phyloP scores from a whole-genome alignment of 2,888 invertebrate species.

The Adelognathus sp. region DNA sequence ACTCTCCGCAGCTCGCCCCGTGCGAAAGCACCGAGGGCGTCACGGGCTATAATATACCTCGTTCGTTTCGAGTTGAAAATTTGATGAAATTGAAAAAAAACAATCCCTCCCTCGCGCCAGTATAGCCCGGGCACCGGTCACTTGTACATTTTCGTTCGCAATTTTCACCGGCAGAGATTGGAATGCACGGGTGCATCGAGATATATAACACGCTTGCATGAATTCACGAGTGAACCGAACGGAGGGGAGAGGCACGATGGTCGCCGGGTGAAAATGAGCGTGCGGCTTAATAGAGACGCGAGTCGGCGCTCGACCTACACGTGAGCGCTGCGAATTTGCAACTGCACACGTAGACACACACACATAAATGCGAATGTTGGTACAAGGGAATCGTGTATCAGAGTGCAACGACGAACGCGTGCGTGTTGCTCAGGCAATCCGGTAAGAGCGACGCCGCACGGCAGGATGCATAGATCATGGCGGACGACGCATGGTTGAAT shows the following conservation, averaged over 20 bases:
- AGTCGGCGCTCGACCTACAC: constrained; percentile 45
- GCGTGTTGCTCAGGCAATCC: constrained; percentile 58
- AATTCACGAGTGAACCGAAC: constrained; percentile 24
- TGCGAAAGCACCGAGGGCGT: neutral
- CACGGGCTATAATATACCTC: neutral
- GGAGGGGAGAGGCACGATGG: constrained; percentile 25
- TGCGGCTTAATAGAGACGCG: constrained; percentile 70
- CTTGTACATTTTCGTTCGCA: constrained; percentile 26
- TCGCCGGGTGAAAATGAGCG: constrained; percentile 65
- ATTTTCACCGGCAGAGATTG: constrained; percentile 47
- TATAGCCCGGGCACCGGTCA: constrained; percentile 75
- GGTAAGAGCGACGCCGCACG: constrained; percentile 61
- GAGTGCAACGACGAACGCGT: constrained; percentile 77
- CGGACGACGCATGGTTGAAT: constrained; percentile 79
- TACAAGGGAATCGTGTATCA: constrained; percentile 29
- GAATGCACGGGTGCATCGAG: constrained; percentile 30
- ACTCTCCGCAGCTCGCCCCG: neutral
- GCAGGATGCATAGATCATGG: constrained; percentile 82
- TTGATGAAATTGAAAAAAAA: constrained; percentile 25
- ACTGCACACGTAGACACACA: constrained; percentile 18
- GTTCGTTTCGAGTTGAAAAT: constrained; percentile 5
- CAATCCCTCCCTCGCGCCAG: constrained; percentile 40
- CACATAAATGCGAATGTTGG: neutral
- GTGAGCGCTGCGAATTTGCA: neutral
- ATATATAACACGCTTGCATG: constrained; percentile 45